A percentile compares a stretch with the other conserved stretches of the same genome.
Evolutionary conservation across 1,140 invertebrate species (phyloP).

Genomic region (Conopomorpha cramerella): DNA sequence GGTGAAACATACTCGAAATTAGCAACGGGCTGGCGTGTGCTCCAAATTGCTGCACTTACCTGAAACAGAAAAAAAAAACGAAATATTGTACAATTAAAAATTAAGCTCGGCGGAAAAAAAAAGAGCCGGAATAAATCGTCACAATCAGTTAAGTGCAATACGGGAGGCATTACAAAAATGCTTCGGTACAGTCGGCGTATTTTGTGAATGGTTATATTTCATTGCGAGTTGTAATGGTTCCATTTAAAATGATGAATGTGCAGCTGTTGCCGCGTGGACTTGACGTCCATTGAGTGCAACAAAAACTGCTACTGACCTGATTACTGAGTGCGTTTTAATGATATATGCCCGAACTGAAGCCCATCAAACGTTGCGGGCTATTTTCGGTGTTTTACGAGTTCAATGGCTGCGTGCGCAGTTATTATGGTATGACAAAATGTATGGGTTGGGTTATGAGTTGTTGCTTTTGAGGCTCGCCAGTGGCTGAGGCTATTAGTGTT

Average conservation of each 20-base stretch:
- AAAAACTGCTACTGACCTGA: constrained; percentile 1
- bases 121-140: constrained; percentile 1
- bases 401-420: no score
- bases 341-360: no score
- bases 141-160: constrained; percentile 20
- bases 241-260: constrained; percentile 6
- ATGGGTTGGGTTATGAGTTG: no score
- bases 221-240: constrained; percentile 9
- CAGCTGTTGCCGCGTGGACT: background rate
- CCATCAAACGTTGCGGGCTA: no score
- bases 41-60: constrained; percentile 8
- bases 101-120: background rate
- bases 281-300: constrained; percentile 2
- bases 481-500: no score
- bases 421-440: no score
- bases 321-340: constrained; percentile 6
- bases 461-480: no score
- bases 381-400: no score
- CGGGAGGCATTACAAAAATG: constrained; percentile 6
- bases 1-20: background rate
- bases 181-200: constrained; percentile 9
- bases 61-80: constrained; percentile 4
- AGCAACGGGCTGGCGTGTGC: background rate
- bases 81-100: background rate
- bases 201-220: constrained; percentile 15